Base-by-base conservation (phyloP, 1,140 invertebrate species). In the Pseudomyrmex dendroicus region DNA sequence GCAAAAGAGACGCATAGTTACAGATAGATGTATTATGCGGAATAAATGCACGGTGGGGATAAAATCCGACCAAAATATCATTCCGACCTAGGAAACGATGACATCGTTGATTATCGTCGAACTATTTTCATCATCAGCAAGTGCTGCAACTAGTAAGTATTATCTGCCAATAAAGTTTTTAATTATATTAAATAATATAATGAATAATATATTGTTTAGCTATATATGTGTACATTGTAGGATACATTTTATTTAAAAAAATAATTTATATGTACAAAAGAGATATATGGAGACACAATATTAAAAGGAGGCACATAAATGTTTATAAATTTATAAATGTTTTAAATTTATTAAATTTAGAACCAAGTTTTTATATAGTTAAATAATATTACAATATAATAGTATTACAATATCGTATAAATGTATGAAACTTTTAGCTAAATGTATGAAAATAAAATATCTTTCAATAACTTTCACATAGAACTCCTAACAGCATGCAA, bases 11-110 rank as follows among this genome's bases (percentile, higher is more conserved):
- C 25, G 15, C 59, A 20, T n/a, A 61, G 15, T 35, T 22, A 12
- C 50, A 48, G 50, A 59, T 22, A 22, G 52, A 73, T 46, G 46
- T 22, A 7, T 78, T 68, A 68, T 78, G 35, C 44, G 7, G 20
- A 35, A 68, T 68, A 78, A 78, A 35, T 35, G 35, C 48, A 82
- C 52, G 64, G 85, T 87, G 85, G 85, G 85, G 85, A 89, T 89
- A 73, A 76, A 64, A 35, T 68, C 52, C 17, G 63, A 61, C 78
- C 73, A 59, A 89, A 85, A 86, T 87, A 89, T 89, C 82, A 25
- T 74, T 83, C 44, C 59, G 86, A 59, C 35, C 52, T 35, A 52
- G 59, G 72, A 68, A 68, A 78, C 35, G 63, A 89, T 87, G 87
- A 83, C 63, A 73, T 67, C 44, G 15, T 5, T 57, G 56, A 5